These are phyloP conservation scores for Lepus europaeus DNA, from an alignment of 2,113 vertebrate species.

Conservation along the genomic window DNA sequence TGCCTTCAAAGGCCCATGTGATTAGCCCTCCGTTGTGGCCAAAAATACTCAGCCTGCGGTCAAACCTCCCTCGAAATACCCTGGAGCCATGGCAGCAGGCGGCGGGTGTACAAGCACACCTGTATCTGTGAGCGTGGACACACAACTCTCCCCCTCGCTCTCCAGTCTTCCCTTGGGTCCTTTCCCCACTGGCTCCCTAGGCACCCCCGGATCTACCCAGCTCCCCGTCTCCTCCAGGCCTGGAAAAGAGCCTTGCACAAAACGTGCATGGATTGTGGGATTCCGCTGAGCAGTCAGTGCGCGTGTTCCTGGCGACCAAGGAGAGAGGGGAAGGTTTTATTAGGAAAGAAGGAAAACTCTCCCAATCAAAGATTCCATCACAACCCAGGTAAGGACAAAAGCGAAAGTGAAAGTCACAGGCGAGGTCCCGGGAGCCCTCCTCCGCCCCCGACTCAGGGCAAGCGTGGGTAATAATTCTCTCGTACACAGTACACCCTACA, in stretches of 20 bases:
- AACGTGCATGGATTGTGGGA: not conserved
- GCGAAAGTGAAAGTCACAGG: constrained; percentile 55
- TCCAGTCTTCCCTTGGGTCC: not conserved
- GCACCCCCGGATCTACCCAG: not conserved
- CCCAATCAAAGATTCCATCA: not conserved
- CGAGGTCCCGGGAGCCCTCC: too few species aligned
- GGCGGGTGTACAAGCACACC: rapidly evolving
- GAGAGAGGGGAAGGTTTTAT: not conserved
- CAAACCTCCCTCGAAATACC: not conserved
- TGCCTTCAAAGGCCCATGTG: not conserved
- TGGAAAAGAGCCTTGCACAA: not conserved
- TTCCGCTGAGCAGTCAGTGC: too few species aligned
- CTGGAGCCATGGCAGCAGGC: not conserved
- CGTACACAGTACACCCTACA: not conserved
- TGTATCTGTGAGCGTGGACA: not conserved
- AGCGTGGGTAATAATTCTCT: constrained; percentile 3
- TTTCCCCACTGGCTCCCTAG: rapidly evolving
- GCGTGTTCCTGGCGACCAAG: too few species aligned
- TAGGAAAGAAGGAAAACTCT: not conserved
- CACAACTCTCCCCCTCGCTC: not conserved
- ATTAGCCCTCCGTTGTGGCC: not conserved
- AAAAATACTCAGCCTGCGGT: not conserved
- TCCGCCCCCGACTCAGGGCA: not conserved
- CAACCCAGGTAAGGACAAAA: constrained; percentile 9
- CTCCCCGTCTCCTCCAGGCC: rapidly evolving